Evolutionary conservation across 2,113 vertebrate species (phyloP), one percentile per base, ranked within the genome.

Genomic region (Pseudopodoces humilis): DNA sequence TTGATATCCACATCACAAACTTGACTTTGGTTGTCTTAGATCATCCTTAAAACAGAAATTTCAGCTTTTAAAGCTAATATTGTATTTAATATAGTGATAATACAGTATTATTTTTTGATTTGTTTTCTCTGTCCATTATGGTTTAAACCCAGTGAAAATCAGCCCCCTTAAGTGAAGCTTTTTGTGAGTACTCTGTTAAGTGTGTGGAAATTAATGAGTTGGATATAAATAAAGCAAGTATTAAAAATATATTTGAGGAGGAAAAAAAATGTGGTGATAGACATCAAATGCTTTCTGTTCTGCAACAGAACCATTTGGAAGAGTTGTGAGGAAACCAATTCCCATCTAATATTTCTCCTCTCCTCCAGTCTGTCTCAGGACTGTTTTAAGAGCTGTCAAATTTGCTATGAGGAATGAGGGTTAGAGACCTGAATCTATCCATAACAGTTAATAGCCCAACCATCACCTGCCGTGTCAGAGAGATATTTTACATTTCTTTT

Each of bases 401-500:
- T 91, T 92, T 84, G 3, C 35, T 27, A 3, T 52, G 74, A 92
- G 60, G 83, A 94, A 94, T 72, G 44, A 89, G 33, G 47, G 60
- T 64, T 58, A 86, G 56, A 78, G 30, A 91, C 69, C 23, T 60
- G 52, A 68, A 68, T 72, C 53, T 93, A 79, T 81, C n/a, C 28
- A 11, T 49, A 90, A 43, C 28, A 85, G 65, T 39, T 95, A 91
- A 90, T 72, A 91, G 41, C 37, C 72, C 58, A 82, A 79, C 53
- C 9, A 1, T 68, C 87, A 90, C 41, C 58, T 93, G 74, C 52
- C 78, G 18, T 94, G 44, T 47, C 58, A 68, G 58, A 43, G 39
- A 85, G 35, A 9, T 90, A 72, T 50, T 95, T 94, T 93, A 87
- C 65, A 59, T 91, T 85, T 91, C 30, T 70, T 60, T 91, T 64